Evolutionary conservation across 2,113 vertebrate species (phyloP).

Genomic region (Crypturellus undulatus): DNA sequence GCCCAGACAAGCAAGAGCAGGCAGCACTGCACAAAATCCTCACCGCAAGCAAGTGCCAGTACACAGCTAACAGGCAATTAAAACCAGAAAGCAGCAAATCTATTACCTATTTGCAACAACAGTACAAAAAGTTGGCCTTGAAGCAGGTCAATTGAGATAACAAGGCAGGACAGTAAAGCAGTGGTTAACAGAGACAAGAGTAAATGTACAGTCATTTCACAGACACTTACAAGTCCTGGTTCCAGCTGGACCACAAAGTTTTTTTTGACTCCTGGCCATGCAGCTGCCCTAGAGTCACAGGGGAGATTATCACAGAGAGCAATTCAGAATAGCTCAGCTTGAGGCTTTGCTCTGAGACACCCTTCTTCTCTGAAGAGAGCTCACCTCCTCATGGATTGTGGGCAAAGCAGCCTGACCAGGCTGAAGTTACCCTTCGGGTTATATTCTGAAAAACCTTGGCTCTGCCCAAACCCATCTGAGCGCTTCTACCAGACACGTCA

Average conservation of each 20-base stretch:
- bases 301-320: background rate
- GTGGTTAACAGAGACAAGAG: background rate
- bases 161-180: background rate
- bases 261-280: background rate
- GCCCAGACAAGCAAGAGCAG: background rate
- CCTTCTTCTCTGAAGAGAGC: background rate
- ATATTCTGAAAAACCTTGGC: background rate
- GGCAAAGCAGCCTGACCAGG: background rate
- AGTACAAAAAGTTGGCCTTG: background rate
- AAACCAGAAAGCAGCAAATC: background rate
- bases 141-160: background rate
- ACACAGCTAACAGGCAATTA: background rate
- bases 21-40: background rate
- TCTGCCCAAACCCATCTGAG: background rate
- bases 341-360: background rate
- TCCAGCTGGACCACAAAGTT: background rate
- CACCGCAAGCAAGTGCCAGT: background rate
- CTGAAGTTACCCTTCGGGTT: background rate
- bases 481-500: background rate
- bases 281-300: background rate
- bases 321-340: background rate
- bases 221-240: background rate
- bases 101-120: background rate
- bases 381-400: fast-evolving
- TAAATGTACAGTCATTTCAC: background rate